Base-by-base conservation (phyloP, 2,797 vertebrate species). In the Oryzias sinensis region DNA sequence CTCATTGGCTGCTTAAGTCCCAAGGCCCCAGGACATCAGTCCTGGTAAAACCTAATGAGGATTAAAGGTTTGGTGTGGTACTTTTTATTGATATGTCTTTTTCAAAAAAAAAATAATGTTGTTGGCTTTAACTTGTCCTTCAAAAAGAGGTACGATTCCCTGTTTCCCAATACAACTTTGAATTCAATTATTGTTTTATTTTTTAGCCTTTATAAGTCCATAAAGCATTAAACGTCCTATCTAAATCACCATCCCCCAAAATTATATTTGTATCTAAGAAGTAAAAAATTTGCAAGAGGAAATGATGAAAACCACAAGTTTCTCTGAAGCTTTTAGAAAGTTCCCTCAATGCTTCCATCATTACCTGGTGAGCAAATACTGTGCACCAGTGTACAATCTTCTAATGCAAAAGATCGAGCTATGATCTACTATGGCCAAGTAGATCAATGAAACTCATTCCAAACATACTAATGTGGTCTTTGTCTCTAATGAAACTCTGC, bases 401-500 rank as follows among this genome's bases (percentile, higher is more conserved):
- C 59, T 68, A 57, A 76, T 59, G 61, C 7, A 22, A 37, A 40
- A 61, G 51, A 62, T 53, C 2, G 45, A 42, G 25, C 50, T 11
- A 44, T 17, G 48, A 59, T 71, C 73, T 66, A 60, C 45, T 62
- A 46, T 43, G 70, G 70, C 77, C 79, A 68, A 77, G 78, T 77
- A 55, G 75, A 85, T 87, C 82, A 44, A 86, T 85, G 68, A 7
- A 27, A 71, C 49, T 59, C 65, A 60, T 68, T 76, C 63, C 71
- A 60, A 74, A 84, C 76, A 82, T 79, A 74, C 70, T 80, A 75
- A 84, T 83, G 74, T 72, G 49, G 74, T 61, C 62, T 72, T 75
- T 60, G 72, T 74, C 67, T 74, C 29, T 80, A 82, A 83, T 84
- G 72, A 78, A 85, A 72, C 59, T 56, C 61, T 71, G 56, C 63